Evolutionary conservation across 2,113 vertebrate species (phyloP).

Genomic region (Triplophysa tibetana): DNA sequence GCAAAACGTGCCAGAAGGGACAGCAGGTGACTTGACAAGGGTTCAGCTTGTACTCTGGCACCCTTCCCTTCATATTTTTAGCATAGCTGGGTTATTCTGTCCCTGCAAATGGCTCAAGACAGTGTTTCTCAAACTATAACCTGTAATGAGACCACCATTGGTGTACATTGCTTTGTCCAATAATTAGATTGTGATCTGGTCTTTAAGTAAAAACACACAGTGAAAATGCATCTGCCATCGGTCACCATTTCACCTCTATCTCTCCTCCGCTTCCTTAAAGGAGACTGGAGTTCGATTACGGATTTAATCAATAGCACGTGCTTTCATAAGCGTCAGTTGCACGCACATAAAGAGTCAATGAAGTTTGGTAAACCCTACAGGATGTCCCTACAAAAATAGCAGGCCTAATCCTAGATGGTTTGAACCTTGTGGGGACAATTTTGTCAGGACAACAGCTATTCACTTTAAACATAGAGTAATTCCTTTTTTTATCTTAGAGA

Average conservation of each 20-base stretch:
- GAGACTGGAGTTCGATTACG: conserved; percentile 28
- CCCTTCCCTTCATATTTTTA: background rate
- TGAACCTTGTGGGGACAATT: too few species aligned
- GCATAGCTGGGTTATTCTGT: background rate
- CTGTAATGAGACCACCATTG: background rate
- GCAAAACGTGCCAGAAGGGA: background rate
- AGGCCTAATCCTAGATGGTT: too few species aligned
- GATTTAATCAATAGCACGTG: conserved; percentile 11
- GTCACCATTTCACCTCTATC: conserved; percentile 28
- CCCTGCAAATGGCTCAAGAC: background rate
- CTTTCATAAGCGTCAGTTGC: conserved; percentile 1
- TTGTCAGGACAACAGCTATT: too few species aligned
- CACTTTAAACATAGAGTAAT: too few species aligned
- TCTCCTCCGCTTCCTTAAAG: conserved; percentile 24
- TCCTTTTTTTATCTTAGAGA: too few species aligned
- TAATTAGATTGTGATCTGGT: conserved; percentile 3
- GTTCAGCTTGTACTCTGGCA: conserved; percentile 19
- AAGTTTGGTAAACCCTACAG: too few species aligned
- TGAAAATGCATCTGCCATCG: conserved; percentile 12
- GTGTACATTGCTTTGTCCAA: too few species aligned
- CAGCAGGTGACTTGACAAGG: conserved; percentile 6
- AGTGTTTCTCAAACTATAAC: conserved; percentile 10
- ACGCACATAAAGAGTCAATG: conserved; percentile 4
- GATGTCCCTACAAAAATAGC: too few species aligned
- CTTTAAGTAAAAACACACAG: conserved; percentile 16